These are phyloP conservation scores for Brotula barbata DNA, from an alignment of 2,797 vertebrate genomes.

Conservation along the genomic window DNA sequence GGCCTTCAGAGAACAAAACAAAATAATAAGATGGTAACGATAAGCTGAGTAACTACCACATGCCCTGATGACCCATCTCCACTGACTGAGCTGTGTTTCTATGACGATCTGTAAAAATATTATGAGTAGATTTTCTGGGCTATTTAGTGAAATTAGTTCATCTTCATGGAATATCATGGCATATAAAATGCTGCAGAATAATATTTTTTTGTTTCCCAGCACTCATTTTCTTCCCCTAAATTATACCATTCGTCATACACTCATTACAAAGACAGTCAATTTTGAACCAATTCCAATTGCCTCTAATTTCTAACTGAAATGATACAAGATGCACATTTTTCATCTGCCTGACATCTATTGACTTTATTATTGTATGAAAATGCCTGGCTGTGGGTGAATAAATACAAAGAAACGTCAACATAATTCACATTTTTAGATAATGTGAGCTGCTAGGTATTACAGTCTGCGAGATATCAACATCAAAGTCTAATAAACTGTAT, in stretches of 20 bases:
- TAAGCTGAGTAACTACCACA: constrained; percentile 12
- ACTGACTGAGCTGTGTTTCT: constrained; percentile 15
- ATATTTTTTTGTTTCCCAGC: constrained; percentile 74
- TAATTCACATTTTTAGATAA: constrained; percentile 52
- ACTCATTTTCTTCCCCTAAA: constrained; percentile 78
- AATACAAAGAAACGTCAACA: constrained; percentile 68
- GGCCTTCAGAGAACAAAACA: constrained; percentile 13
- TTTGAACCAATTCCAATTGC: constrained; percentile 77
- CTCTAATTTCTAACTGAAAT: constrained; percentile 76
- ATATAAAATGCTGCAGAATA: constrained; percentile 70
- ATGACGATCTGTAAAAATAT: constrained; percentile 48
- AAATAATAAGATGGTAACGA: constrained; percentile 27
- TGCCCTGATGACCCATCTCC: constrained; percentile 39
- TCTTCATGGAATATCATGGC: constrained; percentile 73
- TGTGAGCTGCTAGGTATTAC: constrained; percentile 49
- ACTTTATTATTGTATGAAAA: constrained; percentile 73
- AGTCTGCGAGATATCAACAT: constrained; percentile 40
- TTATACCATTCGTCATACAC: constrained; percentile 79
- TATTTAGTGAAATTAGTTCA: constrained; percentile 75
- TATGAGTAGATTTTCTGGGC: constrained; percentile 61
- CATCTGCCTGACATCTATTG: constrained; percentile 71
- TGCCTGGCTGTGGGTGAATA: constrained; percentile 60
- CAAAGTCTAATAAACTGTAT: constrained; percentile 47
- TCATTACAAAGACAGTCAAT: constrained; percentile 81
- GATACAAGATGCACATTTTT: constrained; percentile 75